Percentiles rank a stretch among this genome's conserved stretches.
Conservation (phyloP, 2,888 invertebrate genomes). For the Acleris literana region DNA sequence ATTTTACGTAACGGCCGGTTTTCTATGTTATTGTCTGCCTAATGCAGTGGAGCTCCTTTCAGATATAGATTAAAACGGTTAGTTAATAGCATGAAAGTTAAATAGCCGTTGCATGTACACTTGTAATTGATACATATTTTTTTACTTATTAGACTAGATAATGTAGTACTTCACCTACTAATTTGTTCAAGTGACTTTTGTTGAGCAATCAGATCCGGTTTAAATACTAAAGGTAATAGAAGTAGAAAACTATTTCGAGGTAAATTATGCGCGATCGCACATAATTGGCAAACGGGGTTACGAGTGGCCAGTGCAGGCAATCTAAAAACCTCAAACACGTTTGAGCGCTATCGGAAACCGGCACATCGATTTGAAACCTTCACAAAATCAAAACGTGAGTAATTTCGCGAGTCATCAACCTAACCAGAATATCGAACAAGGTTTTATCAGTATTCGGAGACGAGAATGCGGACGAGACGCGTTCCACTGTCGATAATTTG, state of each 20-base stretch:
- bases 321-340: constrained; percentile 35
- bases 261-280: constrained; percentile 25
- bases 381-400: constrained; percentile 30
- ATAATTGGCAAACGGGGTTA: constrained; percentile 30
- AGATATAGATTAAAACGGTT: too few species aligned
- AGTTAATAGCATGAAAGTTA: too few species aligned
- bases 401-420: constrained; percentile 20
- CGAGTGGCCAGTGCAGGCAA: constrained; percentile 21
- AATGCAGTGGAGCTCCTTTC: background rate
- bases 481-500: constrained; percentile 32
- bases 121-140: too few species aligned
- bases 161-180: too few species aligned
- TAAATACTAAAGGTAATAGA: background rate
- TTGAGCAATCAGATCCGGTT: too few species aligned
- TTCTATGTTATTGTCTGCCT: constrained; percentile 44
- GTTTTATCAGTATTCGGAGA: constrained; percentile 19
- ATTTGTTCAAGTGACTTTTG: too few species aligned
- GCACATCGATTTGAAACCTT: constrained; percentile 28
- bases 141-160: too few species aligned
- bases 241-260: constrained; percentile 15
- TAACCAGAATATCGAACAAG: constrained; percentile 11
- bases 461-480: constrained; percentile 26
- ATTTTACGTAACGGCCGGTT: constrained; percentile 51
- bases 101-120: too few species aligned
- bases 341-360: constrained; percentile 26